Conservation (phyloP, 2,797 vertebrate genomes). For the Squalus acanthias region DNA sequence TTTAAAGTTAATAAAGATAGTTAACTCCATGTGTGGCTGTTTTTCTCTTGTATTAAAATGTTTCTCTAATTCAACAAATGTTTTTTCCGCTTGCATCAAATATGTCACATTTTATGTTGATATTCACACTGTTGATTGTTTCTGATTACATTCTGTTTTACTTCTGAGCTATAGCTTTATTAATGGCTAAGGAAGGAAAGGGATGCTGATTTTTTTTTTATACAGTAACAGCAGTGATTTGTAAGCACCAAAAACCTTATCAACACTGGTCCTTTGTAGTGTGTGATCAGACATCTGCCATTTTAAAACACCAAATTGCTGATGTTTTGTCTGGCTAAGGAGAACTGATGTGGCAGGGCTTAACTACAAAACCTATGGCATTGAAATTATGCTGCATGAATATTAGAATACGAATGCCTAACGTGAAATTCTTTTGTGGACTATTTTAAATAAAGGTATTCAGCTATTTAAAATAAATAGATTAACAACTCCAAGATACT, state of each 20-base stretch:
- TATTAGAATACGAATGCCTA: background rate
- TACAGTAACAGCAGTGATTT: background rate
- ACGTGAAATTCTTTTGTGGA: background rate
- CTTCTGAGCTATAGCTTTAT: background rate
- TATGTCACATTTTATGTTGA: background rate
- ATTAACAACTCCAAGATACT: background rate
- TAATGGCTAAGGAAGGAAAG: background rate
- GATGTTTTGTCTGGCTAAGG: background rate
- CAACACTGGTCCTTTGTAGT: background rate
- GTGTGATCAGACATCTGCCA: background rate
- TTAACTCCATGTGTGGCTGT: conserved; percentile 78
- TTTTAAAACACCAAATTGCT: background rate
- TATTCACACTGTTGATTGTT: background rate
- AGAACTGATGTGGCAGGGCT: background rate
- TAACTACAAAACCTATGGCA: background rate
- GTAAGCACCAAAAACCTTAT: background rate
- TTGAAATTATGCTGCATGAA: background rate
- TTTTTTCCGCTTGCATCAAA: background rate
- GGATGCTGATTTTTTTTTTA: background rate
- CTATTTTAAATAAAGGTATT: background rate
- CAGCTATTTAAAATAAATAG: background rate
- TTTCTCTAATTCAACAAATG: background rate
- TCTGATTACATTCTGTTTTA: background rate
- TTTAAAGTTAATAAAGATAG: conserved; percentile 98
- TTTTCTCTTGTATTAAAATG: conserved; percentile 52